Percentiles rank a stretch among this genome's conserved stretches.
Evolutionary conservation across 1,140 invertebrate species (phyloP).

Genomic region (Drosophila miranda): DNA sequence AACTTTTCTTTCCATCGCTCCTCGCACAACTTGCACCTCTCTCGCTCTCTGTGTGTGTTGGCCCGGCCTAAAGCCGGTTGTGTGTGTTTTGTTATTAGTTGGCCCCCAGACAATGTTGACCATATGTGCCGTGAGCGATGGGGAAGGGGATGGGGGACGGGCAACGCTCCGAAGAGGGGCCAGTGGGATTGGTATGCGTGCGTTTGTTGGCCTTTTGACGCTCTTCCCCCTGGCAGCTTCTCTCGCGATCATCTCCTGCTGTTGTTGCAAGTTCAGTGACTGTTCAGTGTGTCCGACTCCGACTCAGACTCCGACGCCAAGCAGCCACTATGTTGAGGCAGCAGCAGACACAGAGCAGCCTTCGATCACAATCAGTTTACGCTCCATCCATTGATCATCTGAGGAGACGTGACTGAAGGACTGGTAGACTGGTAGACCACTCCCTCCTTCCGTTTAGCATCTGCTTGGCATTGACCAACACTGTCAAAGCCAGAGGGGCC

Average conservation of each 20-base stretch:
- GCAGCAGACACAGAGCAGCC: too few species aligned
- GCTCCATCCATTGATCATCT: slow-evolving; percentile 71
- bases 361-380: slow-evolving; percentile 73
- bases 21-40: neutral
- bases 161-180: too few species aligned
- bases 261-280: slow-evolving; percentile 60
- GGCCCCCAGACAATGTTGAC: slow-evolving; percentile 56
- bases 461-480: slow-evolving; percentile 62
- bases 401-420: neutral
- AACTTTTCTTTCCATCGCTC: slow-evolving; percentile 46
- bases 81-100: slow-evolving; percentile 67
- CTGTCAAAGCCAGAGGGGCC: slow-evolving; percentile 44
- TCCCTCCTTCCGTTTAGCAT: slow-evolving; percentile 34
- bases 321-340: slow-evolving; percentile 26
- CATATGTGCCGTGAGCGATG: slow-evolving; percentile 41
- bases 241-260: slow-evolving; percentile 38
- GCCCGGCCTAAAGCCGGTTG: slow-evolving; percentile 66
- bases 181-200: slow-evolving; percentile 46
- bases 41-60: slow-evolving; percentile 19
- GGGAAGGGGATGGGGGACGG: too few species aligned
- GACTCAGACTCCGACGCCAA: slow-evolving; percentile 22
- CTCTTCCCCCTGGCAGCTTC: slow-evolving; percentile 6
- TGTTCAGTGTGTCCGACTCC: slow-evolving; percentile 16
- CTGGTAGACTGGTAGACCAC: slow-evolving; percentile 5
- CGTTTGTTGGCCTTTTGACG: slow-evolving; percentile 75